Evolutionary conservation across 2,888 invertebrate genomes (phyloP).

Genomic region (Hirtodrosophila trivittata): DNA sequence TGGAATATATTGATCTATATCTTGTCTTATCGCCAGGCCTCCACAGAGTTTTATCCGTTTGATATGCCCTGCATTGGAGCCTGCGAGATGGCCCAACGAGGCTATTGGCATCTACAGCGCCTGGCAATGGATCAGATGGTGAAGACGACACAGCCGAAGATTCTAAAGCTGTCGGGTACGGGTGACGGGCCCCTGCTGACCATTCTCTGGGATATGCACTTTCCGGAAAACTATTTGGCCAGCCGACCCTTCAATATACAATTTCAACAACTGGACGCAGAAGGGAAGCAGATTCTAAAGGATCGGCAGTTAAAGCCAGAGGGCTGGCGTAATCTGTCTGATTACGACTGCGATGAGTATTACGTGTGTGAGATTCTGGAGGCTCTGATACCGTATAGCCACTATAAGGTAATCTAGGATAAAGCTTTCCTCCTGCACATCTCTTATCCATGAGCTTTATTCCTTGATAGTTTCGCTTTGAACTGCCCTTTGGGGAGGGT

Average conservation of each 20-base stretch:
- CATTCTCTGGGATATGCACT: slow-evolving; percentile 74
- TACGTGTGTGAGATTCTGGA: slow-evolving; percentile 88
- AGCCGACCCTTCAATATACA: slow-evolving; percentile 79
- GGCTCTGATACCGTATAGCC: slow-evolving; percentile 93
- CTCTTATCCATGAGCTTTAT: neutral
- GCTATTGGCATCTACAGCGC: slow-evolving; percentile 75
- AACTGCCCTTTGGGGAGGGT: slow-evolving; percentile 89
- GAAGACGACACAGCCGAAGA: slow-evolving; percentile 59
- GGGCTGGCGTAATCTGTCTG: slow-evolving; percentile 89
- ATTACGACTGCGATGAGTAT: slow-evolving; percentile 85
- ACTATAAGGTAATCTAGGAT: slow-evolving; percentile 91
- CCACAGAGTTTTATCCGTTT: slow-evolving; percentile 73
- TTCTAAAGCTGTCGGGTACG: slow-evolving; percentile 31
- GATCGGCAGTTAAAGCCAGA: slow-evolving; percentile 86
- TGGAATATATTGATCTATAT: neutral
- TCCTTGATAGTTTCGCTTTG: slow-evolving; percentile 91
- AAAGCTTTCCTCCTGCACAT: neutral
- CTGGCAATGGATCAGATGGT: slow-evolving; percentile 62
- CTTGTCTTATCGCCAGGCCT: slow-evolving; percentile 46
- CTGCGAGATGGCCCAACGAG: slow-evolving; percentile 79
- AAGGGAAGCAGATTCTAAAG: slow-evolving; percentile 85
- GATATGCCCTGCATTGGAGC: slow-evolving; percentile 82
- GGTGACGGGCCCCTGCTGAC: slow-evolving; percentile 49
- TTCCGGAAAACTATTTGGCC: slow-evolving; percentile 73
- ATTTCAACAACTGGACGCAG: slow-evolving; percentile 85